A percentile compares a stretch with the other conserved stretches of the same genome.
Evolutionary conservation across 2,888 invertebrate genomes (phyloP).

Genomic region (Lasioglossum morio): DNA sequence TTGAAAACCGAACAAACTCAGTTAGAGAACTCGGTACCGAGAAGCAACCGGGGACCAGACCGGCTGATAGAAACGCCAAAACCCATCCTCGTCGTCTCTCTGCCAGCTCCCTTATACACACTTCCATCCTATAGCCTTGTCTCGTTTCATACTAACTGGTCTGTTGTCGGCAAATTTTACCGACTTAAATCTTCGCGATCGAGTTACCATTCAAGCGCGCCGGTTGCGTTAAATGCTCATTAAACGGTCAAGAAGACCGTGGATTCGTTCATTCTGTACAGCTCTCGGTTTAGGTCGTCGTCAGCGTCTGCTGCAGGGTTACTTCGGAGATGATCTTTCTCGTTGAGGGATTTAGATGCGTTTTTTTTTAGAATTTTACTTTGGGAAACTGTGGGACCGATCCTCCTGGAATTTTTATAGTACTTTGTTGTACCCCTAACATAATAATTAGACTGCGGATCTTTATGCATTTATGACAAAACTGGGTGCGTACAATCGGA

Average conservation of each 20-base stretch:
- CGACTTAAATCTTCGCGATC: neutral
- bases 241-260: neutral
- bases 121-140: slow-evolving; percentile 10
- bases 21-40: slow-evolving; percentile 78
- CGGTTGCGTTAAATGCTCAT: neutral
- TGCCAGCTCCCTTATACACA: slow-evolving; percentile 47
- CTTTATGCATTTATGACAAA: too few relatives aligned
- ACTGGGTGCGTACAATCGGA: too few relatives aligned
- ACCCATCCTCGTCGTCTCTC: slow-evolving; percentile 42
- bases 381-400: neutral
- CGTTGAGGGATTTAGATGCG: neutral
- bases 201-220: neutral
- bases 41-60: slow-evolving; percentile 52
- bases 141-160: slow-evolving; percentile 2
- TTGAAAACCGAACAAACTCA: slow-evolving; percentile 83
- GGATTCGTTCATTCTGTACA: neutral
- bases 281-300: neutral
- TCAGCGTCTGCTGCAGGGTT: neutral
- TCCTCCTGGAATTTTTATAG: neutral
- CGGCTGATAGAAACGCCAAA: slow-evolving; percentile 54
- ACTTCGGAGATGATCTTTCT: too few relatives aligned
- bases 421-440: neutral
- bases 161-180: neutral
- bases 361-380: neutral
- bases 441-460: too few relatives aligned